Evolutionary conservation across 2,113 vertebrate species (phyloP), one percentile per base, ranked within the genome.

Genomic region (Colistium nudipinnis): DNA sequence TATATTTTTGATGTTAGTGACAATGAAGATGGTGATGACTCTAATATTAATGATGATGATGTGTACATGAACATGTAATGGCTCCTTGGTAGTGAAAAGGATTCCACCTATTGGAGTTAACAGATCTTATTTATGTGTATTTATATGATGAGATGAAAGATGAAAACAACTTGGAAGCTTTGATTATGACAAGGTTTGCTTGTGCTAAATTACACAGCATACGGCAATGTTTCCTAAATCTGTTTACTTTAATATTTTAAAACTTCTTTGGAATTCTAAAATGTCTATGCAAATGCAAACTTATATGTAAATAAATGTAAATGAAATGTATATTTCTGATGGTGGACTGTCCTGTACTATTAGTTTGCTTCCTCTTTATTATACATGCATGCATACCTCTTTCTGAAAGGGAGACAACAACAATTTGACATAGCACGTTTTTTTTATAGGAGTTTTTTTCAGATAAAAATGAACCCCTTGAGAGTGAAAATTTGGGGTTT

Each of bases 271-370:
- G n/a, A 85, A 72, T 86, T 84, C 80, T 51, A 87, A 88, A n/a
- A 90, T 82, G 75, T 89, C 80, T 87, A 87, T 93, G 86, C 87
- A 91, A 88, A 87, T 86, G 63, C 54, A 73, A 73, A 70, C 19
- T 41, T 84, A 79, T 91, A 83, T 92, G 91, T 93, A 92, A 94
- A 93, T 94, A 92, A 93, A 93, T 86, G 30, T 81, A 38, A n/a
- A n/a, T n/a, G n/a, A n/a, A n/a, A n/a, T 86, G 82, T 90, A 87
- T 89, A 89, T 92, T 91, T 93, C 85, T 78, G 85, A 87, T 48
- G 12, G 38, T 4, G 7, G 36, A 8, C 19, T 33, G 24, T 74
- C 17, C 27, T 63, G 33, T 53, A 7, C 35, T 30, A 31, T 64
- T 48, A 59, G 3, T 31, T 54, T 28, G 6, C 5, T n/a, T 43